These are phyloP conservation scores for Pyrochroa serraticornis DNA, from an alignment of 2,888 invertebrate genomes.

Conservation along the genomic window DNA sequence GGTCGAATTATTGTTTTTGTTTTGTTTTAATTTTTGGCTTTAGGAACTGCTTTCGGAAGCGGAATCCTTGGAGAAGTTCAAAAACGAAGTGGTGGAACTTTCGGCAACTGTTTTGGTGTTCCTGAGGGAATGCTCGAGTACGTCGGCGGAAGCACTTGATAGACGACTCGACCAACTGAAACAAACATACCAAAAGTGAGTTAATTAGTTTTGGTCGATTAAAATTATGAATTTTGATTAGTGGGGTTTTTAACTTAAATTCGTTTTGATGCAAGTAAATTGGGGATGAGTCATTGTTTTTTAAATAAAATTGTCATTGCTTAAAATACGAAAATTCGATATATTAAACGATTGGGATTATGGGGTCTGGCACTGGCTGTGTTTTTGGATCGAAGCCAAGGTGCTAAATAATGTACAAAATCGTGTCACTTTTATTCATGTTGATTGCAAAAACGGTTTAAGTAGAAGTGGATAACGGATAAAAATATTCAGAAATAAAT, in stretches of 20 bases:
- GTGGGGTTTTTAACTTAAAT: conserved; percentile 11
- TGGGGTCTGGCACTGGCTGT: too few relatives aligned
- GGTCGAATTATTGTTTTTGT: conserved; percentile 43
- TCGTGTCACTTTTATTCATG: too few relatives aligned
- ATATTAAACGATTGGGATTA: too few relatives aligned
- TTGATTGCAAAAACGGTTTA: too few relatives aligned
- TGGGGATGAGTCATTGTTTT: too few relatives aligned
- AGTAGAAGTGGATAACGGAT: too few relatives aligned
- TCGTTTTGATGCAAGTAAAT: not conserved
- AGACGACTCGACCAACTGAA: conserved; percentile 73
- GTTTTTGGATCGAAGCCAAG: too few relatives aligned
- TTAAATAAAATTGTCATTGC: too few relatives aligned
- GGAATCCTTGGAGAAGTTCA: conserved; percentile 69
- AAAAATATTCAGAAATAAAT: too few relatives aligned
- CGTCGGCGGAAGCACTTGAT: conserved; percentile 72
- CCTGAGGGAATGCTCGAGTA: conserved; percentile 70
- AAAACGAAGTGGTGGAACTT: conserved; percentile 72
- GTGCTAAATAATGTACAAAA: too few relatives aligned
- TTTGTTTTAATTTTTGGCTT: too few relatives aligned
- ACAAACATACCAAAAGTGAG: conserved; percentile 71
- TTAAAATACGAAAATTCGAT: too few relatives aligned
- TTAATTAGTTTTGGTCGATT: conserved; percentile 22
- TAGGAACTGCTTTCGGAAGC: conserved; percentile 79
- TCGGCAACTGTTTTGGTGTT: conserved; percentile 74
- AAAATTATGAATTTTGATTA: not conserved